Percentiles rank a stretch among this genome's conserved stretches.
Conservation (phyloP, 1,140 invertebrate genomes). For the Centruroides vittatus region DNA sequence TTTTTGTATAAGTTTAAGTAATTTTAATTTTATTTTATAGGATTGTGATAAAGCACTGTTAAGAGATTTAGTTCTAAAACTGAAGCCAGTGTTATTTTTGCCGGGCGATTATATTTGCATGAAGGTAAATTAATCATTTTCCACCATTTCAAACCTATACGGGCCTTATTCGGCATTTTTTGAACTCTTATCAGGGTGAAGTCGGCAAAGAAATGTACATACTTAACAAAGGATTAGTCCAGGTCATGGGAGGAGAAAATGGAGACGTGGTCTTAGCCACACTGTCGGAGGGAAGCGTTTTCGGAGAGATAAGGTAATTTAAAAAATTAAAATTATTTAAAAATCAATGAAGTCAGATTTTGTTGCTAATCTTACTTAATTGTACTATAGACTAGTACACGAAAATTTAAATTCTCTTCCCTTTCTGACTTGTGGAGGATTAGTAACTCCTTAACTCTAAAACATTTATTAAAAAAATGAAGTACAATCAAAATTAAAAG, state of each 20-base stretch:
- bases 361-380: no score
- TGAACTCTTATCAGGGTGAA: constrained; percentile 47
- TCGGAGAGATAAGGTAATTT: constrained; percentile 71
- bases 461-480: no score
- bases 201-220: constrained; percentile 96
- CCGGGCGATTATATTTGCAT: constrained; percentile 79
- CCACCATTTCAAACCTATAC: neutral
- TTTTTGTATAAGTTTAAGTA: no score
- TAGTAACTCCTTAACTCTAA: no score
- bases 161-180: neutral
- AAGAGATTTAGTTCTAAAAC: constrained; percentile 72
- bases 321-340: no score
- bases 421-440: no score
- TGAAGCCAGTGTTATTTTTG: constrained; percentile 72
- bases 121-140: constrained; percentile 35
- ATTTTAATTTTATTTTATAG: constrained; percentile 16
- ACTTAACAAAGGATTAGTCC: constrained; percentile 71
- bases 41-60: constrained; percentile 82
- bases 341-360: no score
- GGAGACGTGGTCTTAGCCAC: constrained; percentile 63
- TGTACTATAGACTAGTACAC: no score
- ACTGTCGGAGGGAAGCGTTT: constrained; percentile 74
- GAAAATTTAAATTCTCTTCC: no score
- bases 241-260: constrained; percentile 51
- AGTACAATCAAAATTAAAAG: no score